Base-by-base conservation (phyloP, 2,113 vertebrate genomes). In the Terrapene triunguis region DNA sequence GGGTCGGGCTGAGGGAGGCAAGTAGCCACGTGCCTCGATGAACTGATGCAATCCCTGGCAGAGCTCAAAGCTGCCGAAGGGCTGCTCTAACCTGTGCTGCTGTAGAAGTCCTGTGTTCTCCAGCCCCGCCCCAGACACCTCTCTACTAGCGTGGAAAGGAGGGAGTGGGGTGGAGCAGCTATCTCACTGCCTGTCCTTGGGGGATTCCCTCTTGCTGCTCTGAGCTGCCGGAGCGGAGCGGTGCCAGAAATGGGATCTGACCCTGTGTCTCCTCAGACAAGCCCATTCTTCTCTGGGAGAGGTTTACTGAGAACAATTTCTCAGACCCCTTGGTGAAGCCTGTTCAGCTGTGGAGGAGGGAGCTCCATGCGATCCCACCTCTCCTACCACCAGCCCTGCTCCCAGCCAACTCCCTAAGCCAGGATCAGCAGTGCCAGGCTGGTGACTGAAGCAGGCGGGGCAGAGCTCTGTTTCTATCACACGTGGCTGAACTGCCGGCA, bases 1-100 rank as follows among this genome's bases (percentile, higher is more conserved):
- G 0, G 3, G 5, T 32, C 38, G 81, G 42, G 2, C 0, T 0
- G 17, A 5, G 29, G 14, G 14, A 2, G n/a, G 19, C 0, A 0
- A 50, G 10, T 84, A 47, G 13, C 51, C 24, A n/a, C 0, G 0
- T 3, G 19, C 35, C 12, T 47, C n/a, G 19, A 8, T 72, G 32
- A 47, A n/a, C 44, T 11, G 53, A 78, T 79, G 55, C 24, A 69
- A 7, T 3, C 27, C 27, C 2, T 19, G 21, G 79, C 62, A 19
- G 27, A 27, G 42, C 59, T 59, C 54, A 78, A 50, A 85, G 72
- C 62, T 29, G 13, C 62, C 38, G 0, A 0, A 1, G 72, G 62
- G 69, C 69, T 74, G 69, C 69, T 42, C 3, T 42, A 10, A 42
- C 10, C 38, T 42, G 22, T 21, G n/a, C 38, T 38, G 17, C n/a